phyloP scores from a whole-genome alignment of 2,888 invertebrate species.

The Idaea dimidiata region DNA sequence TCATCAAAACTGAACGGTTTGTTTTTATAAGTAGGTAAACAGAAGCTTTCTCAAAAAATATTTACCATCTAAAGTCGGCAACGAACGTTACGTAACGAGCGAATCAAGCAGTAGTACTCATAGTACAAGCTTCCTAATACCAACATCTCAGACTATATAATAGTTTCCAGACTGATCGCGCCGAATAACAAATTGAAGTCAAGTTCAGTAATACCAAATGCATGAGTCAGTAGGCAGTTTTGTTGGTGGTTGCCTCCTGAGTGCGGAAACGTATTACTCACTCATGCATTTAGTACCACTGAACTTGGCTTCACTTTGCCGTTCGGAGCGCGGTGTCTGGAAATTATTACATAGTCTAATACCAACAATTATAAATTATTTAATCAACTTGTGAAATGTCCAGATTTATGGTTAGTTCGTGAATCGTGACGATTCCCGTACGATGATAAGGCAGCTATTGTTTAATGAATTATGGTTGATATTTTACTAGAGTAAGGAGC shows the following conservation, averaged over 20 bases:
- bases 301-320: no score
- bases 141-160: no score
- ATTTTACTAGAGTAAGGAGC: conserved; percentile 13
- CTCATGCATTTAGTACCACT: no score
- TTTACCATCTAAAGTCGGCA: background rate
- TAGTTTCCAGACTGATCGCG: no score
- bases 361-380: conserved; percentile 55
- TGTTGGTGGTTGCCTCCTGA: no score
- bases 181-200: no score
- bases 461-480: conserved; percentile 26
- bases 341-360: no score
- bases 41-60: background rate
- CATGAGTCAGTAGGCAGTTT: no score
- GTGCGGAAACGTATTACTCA: no score
- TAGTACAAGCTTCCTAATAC: conserved; percentile 38
- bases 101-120: background rate
- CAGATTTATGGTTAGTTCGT: conserved; percentile 40
- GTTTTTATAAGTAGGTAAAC: background rate
- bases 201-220: no score
- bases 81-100: conserved; percentile 35
- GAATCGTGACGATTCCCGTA: conserved; percentile 46
- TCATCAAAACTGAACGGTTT: background rate
- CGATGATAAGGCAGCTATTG: conserved; percentile 23
- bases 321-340: no score
- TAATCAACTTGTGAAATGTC: conserved; percentile 56